Conservation (phyloP, 2,113 vertebrate genomes). For the Psettodes erumei region DNA sequence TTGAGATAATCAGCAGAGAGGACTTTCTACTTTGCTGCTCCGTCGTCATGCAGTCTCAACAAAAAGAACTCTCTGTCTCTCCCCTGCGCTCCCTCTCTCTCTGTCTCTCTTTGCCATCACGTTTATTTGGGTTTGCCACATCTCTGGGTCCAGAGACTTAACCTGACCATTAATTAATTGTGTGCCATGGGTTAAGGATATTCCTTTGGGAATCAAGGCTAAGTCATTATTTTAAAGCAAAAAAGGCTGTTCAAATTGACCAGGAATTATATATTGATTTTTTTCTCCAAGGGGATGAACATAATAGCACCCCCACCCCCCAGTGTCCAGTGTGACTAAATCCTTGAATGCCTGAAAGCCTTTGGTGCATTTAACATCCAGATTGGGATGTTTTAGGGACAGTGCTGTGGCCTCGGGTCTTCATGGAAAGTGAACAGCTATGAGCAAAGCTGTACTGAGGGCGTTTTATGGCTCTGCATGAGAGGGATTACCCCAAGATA, state of each 20-base stretch:
- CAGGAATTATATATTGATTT: background rate
- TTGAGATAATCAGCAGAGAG: constrained; percentile 43
- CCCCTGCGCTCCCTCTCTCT: background rate
- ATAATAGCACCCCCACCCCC: background rate
- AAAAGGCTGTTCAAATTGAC: background rate
- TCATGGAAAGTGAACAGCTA: background rate
- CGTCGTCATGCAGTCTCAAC: constrained; percentile 8
- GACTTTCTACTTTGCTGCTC: constrained; percentile 42
- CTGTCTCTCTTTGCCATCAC: background rate
- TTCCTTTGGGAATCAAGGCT: constrained; percentile 1
- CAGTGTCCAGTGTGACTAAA: background rate
- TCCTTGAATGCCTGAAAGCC: constrained; percentile 4
- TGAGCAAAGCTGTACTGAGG: background rate
- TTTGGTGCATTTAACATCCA: constrained; percentile 7
- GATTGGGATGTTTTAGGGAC: background rate
- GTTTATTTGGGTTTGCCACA: constrained; percentile 29
- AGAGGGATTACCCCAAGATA: constrained; percentile 18
- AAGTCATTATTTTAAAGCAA: constrained; percentile 4
- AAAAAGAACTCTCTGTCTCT: background rate
- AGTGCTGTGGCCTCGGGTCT: background rate
- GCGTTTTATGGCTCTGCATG: constrained; percentile 13
- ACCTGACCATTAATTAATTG: constrained; percentile 52
- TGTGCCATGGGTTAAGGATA: background rate
- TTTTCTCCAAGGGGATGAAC: background rate
- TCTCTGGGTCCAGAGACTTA: constrained; percentile 41